Conservation (phyloP, 2,888 invertebrate species). For the Watsonalla binaria region DNA sequence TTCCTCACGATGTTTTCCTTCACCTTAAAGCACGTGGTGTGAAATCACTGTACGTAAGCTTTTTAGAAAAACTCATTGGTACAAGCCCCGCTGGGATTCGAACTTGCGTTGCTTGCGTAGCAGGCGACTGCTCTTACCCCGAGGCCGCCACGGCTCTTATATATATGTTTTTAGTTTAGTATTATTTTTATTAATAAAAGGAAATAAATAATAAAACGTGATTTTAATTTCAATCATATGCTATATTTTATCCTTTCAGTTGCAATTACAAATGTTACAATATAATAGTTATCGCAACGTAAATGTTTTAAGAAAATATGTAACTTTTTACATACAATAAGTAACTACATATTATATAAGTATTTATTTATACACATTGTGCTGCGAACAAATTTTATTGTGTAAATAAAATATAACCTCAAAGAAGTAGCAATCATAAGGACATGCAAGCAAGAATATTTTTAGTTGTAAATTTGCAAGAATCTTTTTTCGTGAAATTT, state of each 20-base stretch:
- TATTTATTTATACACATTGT: slow-evolving; percentile 16
- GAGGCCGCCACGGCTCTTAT: too few species aligned
- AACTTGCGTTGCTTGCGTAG: too few species aligned
- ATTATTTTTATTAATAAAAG: too few species aligned
- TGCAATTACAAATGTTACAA: slow-evolving; percentile 48
- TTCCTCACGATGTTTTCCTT: too few species aligned
- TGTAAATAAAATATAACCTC: slow-evolving; percentile 16
- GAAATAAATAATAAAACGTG: slow-evolving; percentile 14
- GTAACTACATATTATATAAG: slow-evolving; percentile 17
- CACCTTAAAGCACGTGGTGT: too few species aligned
- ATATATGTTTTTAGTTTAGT: too few species aligned
- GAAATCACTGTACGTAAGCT: too few species aligned
- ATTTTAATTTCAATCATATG: slow-evolving; percentile 44
- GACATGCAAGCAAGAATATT: background rate
- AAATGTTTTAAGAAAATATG: slow-evolving; percentile 45
- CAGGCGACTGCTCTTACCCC: too few species aligned
- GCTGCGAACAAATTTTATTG: slow-evolving; percentile 17
- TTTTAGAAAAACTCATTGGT: too few species aligned
- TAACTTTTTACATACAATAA: slow-evolving; percentile 34
- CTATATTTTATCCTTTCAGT: slow-evolving; percentile 56
- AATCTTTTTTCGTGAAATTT: too few species aligned
- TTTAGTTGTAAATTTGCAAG: too few species aligned
- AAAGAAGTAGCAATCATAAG: slow-evolving; percentile 17
- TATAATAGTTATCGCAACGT: slow-evolving; percentile 38
- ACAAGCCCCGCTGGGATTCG: too few species aligned